A percentile compares a stretch with the other conserved stretches of the same genome.
These are phyloP conservation scores for Plusia festucae DNA, from an alignment of 2,888 invertebrate species.

Conservation along the genomic window DNA sequence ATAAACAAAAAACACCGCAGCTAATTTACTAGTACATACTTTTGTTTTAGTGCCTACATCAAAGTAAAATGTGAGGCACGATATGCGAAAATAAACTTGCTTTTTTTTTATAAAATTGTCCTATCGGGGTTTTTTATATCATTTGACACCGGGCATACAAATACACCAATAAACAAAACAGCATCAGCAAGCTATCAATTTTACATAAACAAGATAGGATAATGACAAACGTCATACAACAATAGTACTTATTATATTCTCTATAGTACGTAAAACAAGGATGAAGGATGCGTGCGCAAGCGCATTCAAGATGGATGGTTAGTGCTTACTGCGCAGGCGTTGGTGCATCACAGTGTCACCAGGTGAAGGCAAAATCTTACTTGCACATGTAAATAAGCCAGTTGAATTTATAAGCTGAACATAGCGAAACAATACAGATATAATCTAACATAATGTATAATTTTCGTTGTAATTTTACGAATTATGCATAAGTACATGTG, in stretches of 20 bases:
- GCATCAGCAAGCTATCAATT: slow-evolving; percentile 32
- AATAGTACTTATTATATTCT: slow-evolving; percentile 28
- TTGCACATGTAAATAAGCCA: slow-evolving; percentile 45
- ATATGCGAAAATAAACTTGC: too few relatives aligned
- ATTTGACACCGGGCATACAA: neutral
- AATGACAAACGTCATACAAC: slow-evolving; percentile 45
- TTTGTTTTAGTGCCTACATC: too few relatives aligned
- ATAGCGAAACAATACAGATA: slow-evolving; percentile 57
- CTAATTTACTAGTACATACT: too few relatives aligned
- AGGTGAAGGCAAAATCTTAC: slow-evolving; percentile 54
- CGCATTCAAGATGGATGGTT: slow-evolving; percentile 51
- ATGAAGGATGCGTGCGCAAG: slow-evolving; percentile 49
- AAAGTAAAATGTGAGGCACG: too few relatives aligned
- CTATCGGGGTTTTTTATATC: too few relatives aligned
- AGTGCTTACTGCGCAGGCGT: slow-evolving; percentile 38
- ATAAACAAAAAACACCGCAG: too few relatives aligned
- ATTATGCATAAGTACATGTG: slow-evolving; percentile 28
- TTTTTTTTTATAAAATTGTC: too few relatives aligned
- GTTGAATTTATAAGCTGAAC: slow-evolving; percentile 50
- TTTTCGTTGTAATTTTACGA: slow-evolving; percentile 45
- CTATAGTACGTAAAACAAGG: slow-evolving; percentile 43
- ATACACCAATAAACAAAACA: slow-evolving; percentile 17
- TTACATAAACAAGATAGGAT: slow-evolving; percentile 17
- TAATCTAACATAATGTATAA: slow-evolving; percentile 48
- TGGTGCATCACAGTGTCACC: slow-evolving; percentile 53